Evolutionary conservation across 2,888 invertebrate genomes (phyloP), one percentile per base, ranked within the genome.

Genomic region (Deilephila elpenor): DNA sequence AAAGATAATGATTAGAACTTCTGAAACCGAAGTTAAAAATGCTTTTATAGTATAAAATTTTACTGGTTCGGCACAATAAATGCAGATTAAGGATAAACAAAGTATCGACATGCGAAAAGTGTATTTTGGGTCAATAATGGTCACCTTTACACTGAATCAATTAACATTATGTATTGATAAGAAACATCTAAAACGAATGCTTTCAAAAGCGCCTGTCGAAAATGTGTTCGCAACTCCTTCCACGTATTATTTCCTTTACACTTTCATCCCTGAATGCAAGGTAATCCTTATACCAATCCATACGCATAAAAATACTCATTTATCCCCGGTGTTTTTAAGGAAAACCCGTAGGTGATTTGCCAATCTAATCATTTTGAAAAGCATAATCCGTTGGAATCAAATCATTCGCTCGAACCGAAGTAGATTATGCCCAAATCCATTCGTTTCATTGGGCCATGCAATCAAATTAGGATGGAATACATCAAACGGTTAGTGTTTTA

Each of bases 391-490:
- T 56, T 67, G 56, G 17, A 56, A 20, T 56, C 32, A 37, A 61
- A 73, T 37, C 72, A 25, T 37, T 37, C 25, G 37, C 11, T 64
- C 17, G 5, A 5, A 7, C 25, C 34, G 56, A 19, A 56, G 34
- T 37, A 25, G 20, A 34, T 56, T 32, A 17, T 61, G 37, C 51
- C 76, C 78, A 75, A 78, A 56, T 78, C 77, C 78, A 76, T 78
- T 78, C 79, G 74, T 79, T 74, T 74, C 76, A 72, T 71, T 75
- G 75, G 74, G 74, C 70, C 74, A 74, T 72, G 71, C 80, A 80
- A 81, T 80, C 79, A 79, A 79, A 81, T 80, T 81, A 80, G 75
- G 79, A 78, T 79, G 75, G 75, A 78, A 80, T 79, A 76, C 75
- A 59, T 73, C 67, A 64, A 73, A 56, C 64, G 56, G 56, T 25